These are phyloP conservation scores for Prosopocoilus inquinatus DNA, from an alignment of 2,888 invertebrate species.

Conservation along the genomic window DNA sequence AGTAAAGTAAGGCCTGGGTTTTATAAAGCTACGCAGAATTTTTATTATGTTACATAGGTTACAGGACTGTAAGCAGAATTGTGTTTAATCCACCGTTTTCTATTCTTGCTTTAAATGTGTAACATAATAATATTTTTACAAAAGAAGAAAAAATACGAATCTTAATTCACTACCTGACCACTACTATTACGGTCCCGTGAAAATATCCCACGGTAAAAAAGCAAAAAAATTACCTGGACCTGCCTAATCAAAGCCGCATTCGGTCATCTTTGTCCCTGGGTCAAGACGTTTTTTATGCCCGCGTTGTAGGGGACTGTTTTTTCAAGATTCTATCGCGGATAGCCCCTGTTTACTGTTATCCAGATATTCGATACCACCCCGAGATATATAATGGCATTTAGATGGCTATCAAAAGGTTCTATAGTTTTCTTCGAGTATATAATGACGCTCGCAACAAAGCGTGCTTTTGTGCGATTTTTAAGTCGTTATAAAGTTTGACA, in stretches of 20 bases:
- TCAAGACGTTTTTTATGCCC: slow-evolving; percentile 26
- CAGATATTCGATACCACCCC: slow-evolving; percentile 34
- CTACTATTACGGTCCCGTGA: slow-evolving; percentile 23
- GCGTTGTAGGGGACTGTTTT: slow-evolving; percentile 20
- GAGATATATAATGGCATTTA: slow-evolving; percentile 28
- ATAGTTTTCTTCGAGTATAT: slow-evolving; percentile 31
- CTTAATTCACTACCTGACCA: slow-evolving; percentile 32
- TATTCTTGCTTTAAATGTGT: slow-evolving; percentile 17
- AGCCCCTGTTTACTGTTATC: slow-evolving; percentile 35
- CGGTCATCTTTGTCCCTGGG: slow-evolving; percentile 29
- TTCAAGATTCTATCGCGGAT: slow-evolving; percentile 30
- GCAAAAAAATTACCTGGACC: slow-evolving; percentile 30
- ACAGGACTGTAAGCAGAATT: no score
- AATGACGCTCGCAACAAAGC: slow-evolving; percentile 26
- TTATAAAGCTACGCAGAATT: no score
- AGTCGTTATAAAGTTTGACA: slow-evolving; percentile 15
- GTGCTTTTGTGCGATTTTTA: slow-evolving; percentile 22
- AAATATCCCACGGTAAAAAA: slow-evolving; percentile 31
- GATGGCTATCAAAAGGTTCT: slow-evolving; percentile 29
- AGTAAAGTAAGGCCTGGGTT: no score
- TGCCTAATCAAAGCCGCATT: slow-evolving; percentile 26
- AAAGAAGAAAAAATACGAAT: slow-evolving; percentile 16
- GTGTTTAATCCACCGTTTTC: neutral
- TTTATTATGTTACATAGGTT: no score
- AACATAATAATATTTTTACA: slow-evolving; percentile 25